Evolutionary conservation across 2,113 vertebrate species (phyloP), one percentile per base, ranked within the genome.

Genomic region (Cygnus atratus): DNA sequence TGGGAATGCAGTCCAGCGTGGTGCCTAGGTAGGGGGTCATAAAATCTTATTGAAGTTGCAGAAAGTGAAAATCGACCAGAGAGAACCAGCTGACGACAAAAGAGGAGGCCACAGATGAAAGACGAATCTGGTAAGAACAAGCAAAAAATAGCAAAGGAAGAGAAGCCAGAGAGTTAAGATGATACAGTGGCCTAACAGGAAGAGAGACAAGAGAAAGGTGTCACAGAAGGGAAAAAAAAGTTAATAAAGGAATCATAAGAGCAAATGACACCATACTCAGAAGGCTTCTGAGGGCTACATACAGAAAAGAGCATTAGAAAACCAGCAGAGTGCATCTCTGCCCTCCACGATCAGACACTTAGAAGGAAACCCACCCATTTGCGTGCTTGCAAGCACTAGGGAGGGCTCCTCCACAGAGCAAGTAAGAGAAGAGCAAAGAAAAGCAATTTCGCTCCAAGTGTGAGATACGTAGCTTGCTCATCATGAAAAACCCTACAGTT

Each of bases 21-120:
- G n/a, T 54, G 14, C 1, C 52, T 39, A 39, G 0, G 2, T 13
- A 61, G 0, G 52, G 24, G 19, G 26, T 43, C 80, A 86, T n/a
- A 89, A 91, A 89, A 73, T 55, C 37, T 55, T 39, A 65, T 0
- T 78, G 55, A 74, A 88, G 54, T 31, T 86, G 22, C 33, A 81
- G 43, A 58, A 88, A 94, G 26, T 65, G 31, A 90, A 81, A 90
- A 90, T 5, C 39, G 57, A 79, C 10, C 46, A 66, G 52, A 88
- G 52, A 41, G 46, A 74, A 77, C 55, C 3, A 78, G 19, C 3
- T 84, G 79, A 81, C 87, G 59, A 75, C 25, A 71, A 68, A 74
- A 76, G 22, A 90, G 29, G 13, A 71, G 13, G 26, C 79, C 92
- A 84, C 21, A 48, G 28, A 3, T 61, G 25, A 75, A 39, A 39